Evolutionary conservation across 2,797 vertebrate genomes (phyloP).

Genomic region (Cheirogaleus major): DNA sequence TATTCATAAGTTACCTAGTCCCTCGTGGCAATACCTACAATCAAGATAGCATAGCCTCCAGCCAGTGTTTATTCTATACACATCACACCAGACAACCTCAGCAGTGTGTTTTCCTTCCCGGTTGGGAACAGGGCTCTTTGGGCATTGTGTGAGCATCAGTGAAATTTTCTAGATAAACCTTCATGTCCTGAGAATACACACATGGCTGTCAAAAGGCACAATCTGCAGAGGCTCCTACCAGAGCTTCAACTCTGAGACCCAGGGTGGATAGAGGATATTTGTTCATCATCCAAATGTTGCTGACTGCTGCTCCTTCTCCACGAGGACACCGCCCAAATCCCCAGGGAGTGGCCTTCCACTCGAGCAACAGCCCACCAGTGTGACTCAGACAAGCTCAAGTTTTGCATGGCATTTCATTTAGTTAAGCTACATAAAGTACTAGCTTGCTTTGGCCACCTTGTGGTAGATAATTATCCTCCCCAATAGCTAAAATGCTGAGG

Average conservation of each 20-base stretch:
- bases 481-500: not conserved
- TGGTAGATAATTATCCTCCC: not conserved
- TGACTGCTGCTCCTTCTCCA: not conserved
- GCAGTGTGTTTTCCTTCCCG: not conserved
- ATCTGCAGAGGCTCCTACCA: not conserved
- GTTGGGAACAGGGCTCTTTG: not conserved
- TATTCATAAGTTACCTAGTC: not conserved
- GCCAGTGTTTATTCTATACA: not conserved
- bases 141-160: not conserved
- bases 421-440: not conserved
- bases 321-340: not conserved
- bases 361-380: not conserved
- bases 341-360: not conserved
- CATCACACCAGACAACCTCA: not conserved
- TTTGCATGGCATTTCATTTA: not conserved
- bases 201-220: not conserved
- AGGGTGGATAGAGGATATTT: not conserved
- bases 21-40: not conserved
- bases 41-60: not conserved
- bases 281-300: not conserved
- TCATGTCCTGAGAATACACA: not conserved
- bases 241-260: not conserved
- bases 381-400: not conserved
- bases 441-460: not conserved
- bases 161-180: not conserved